Evolutionary conservation across 1,140 invertebrate genomes (phyloP), one percentile per base, ranked within the genome.

Genomic region (Pogonomyrmex barbatus): DNA sequence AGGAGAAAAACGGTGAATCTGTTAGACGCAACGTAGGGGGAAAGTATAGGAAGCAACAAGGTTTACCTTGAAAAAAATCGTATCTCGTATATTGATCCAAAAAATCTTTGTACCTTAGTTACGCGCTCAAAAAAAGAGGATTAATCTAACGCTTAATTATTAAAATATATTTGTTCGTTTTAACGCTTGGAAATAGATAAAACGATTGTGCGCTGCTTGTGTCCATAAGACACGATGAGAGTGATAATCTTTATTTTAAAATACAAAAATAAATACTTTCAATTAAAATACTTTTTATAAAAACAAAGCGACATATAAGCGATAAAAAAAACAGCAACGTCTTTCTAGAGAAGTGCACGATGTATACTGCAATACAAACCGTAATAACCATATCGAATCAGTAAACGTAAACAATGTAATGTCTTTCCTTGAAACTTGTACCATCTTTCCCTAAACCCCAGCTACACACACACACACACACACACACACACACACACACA

Each of bases 361-460:
- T 14, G 6, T 47, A 39, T 14, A 60, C 63, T 2, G 30, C 58
- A n/a, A 58, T 45, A 12, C 60, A 47, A n/a, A 14, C 12, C 30
- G 2, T 78, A 47, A 65, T 50, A 17, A n/a, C 10, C 9, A 10
- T 45, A 33, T 50, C 17, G 47, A 39, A 33, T 33, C n/a, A 0
- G 24, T 24, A 24, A 24, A 77, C 62, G 33, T 67, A 50, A n/a
- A 79, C 10, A 79, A 39, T 36, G 10, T 33, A 73, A 54, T n/a
- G 33, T 36, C 42, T 12, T 62, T 62, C 45, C 1, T 60, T 4
- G 58, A 4, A 39, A 50, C 30, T 47, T 78, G 58, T 2, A 42
- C n/a, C n/a, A 8, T 36, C 30, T 5, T 52, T 36, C n/a, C 60
- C 14, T 14, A 47, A 36, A n/a, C 14, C 33, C 39, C 24, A 24